Base-by-base conservation (phyloP, 2,797 vertebrate species). In the Xerus rutilus region DNA sequence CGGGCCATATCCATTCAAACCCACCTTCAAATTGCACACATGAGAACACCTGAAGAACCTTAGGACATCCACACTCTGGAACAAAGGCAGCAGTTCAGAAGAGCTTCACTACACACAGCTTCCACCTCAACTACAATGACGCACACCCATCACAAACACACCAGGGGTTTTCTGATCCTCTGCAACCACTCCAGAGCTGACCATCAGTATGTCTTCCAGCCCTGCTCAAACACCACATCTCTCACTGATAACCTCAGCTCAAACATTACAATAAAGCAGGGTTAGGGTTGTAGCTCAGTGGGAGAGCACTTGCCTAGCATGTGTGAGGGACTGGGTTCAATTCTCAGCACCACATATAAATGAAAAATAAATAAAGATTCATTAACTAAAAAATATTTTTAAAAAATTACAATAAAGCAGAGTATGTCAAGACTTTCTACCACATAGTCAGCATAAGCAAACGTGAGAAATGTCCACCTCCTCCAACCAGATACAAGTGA, bases 21-120 rank as follows among this genome's bases (percentile, higher is more conserved):
- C 21, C 45, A 76, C 73, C 74, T 85, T 69, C 64, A 30, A 28
- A n/a, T 3, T 35, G 49, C 54, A 78, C 47, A 64, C 7, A 32
- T 0, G 1, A 23, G 79, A 52, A 82, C 28, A 2, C 17, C 32
- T 25, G 9, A 35, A 43, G 39, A 78, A 57, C 5, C 65, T 43
- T 39, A 35, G 5, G 30, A 62, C 49, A 62, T 47, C 30, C 82
- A 30, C 7, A 3, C 70, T 39, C 47, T 18, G 17, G n/a, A 54
- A 84, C 54, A 87, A 85, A 77, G 64, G 62, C 13, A 21, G 74
- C 62, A 65, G 45, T 25, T 18, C 21, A 25, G 54, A 59, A 84
- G 52, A 3, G 59, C 28, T 4, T 23, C 43, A 5, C 35, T 6
- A 0, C 0, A 2, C 23, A 2, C 35, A 9, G 11, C 73, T 9